Percentiles rank a stretch among this genome's conserved stretches.
Conservation (phyloP, 2,113 vertebrate species). For the Thomomys bottae region DNA sequence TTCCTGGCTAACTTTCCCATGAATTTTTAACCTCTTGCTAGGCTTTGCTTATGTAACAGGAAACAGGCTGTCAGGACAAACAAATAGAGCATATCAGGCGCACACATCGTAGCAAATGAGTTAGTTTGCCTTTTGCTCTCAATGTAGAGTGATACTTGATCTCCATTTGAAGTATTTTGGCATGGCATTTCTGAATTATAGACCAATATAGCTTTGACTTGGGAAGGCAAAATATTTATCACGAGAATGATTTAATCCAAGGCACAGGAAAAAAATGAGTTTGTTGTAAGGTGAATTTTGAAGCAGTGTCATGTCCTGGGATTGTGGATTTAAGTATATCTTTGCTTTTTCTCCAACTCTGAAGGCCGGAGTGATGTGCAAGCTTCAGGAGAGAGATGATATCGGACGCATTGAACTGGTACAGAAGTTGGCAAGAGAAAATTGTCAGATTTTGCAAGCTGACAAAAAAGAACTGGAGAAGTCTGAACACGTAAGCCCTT, state of each 20-base stretch:
- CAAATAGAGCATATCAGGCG: slow-evolving; percentile 84
- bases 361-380: slow-evolving; percentile 93
- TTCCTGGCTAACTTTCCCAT: slow-evolving; percentile 91
- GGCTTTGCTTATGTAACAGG: slow-evolving; percentile 90
- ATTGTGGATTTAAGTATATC: slow-evolving; percentile 95
- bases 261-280: slow-evolving; percentile 69
- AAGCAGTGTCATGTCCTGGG: slow-evolving; percentile 92
- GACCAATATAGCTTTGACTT: slow-evolving; percentile 47
- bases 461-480: slow-evolving; percentile 89
- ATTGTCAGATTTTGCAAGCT: slow-evolving; percentile 90
- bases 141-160: slow-evolving; percentile 64
- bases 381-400: slow-evolving; percentile 92
- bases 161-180: slow-evolving; percentile 58
- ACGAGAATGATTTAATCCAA: slow-evolving; percentile 70
- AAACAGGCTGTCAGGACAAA: slow-evolving; percentile 92
- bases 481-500: slow-evolving; percentile 89
- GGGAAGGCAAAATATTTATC: background rate
- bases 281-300: slow-evolving; percentile 79
- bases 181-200: slow-evolving; percentile 40
- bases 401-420: slow-evolving; percentile 93
- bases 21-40: slow-evolving; percentile 95
- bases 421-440: slow-evolving; percentile 94
- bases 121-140: slow-evolving; percentile 80
- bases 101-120: slow-evolving; percentile 80
- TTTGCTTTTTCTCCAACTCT: slow-evolving; percentile 93